Evolutionary conservation across 2,888 invertebrate genomes (phyloP).

Genomic region (Spicauda simplicius): DNA sequence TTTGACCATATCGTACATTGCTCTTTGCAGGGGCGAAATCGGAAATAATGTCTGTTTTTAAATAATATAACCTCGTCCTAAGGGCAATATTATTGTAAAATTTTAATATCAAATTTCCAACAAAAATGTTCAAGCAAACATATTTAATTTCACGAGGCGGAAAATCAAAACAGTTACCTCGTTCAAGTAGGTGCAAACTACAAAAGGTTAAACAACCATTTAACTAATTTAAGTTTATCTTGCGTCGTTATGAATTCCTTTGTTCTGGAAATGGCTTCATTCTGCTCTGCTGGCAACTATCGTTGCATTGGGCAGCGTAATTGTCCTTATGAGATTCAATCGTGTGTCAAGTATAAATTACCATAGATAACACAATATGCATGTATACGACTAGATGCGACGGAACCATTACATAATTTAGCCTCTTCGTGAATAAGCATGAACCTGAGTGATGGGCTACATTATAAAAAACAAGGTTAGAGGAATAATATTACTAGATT

Average conservation of each 20-base stretch:
- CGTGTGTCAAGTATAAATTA: constrained; percentile 29
- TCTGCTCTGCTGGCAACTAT: constrained; percentile 23
- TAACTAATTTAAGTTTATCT: constrained; percentile 31
- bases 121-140: neutral
- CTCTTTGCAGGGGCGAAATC: too few species aligned
- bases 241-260: constrained; percentile 13
- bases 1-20: too few species aligned
- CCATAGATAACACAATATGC: constrained; percentile 13
- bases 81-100: too few species aligned
- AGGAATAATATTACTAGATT: too few species aligned
- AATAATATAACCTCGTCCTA: too few species aligned
- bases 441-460: too few species aligned
- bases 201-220: constrained; percentile 30
- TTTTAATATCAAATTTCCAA: neutral
- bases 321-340: constrained; percentile 26
- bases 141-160: neutral
- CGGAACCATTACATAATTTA: constrained; percentile 1
- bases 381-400: neutral
- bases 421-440: neutral
- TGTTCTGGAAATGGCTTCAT: constrained; percentile 24
- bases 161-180: constrained; percentile 1
- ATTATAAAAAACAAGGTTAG: too few species aligned
- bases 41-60: too few species aligned
- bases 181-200: neutral
- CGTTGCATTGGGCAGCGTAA: constrained; percentile 12